Conservation (phyloP, 2,888 invertebrate species). For the Meganola albula region DNA sequence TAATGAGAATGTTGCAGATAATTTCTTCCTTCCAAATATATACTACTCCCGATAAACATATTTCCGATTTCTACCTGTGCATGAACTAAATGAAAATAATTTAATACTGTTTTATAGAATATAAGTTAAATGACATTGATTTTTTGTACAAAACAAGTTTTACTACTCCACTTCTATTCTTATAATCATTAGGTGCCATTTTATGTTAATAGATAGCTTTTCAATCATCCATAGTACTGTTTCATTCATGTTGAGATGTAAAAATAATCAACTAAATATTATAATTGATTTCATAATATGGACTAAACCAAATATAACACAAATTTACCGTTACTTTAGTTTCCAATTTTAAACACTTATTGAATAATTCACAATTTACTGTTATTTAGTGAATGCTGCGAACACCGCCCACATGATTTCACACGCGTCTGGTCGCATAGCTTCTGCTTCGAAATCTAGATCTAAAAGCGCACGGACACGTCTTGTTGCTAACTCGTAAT, state of each 20-base stretch:
- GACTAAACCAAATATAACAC: conserved; percentile 24
- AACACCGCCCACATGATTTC: conserved; percentile 99
- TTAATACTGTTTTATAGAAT: conserved; percentile 32
- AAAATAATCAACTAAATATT: too few species aligned
- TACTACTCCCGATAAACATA: conserved; percentile 6
- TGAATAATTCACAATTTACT: conserved; percentile 37
- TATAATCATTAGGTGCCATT: too few species aligned
- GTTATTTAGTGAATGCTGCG: conserved; percentile 98
- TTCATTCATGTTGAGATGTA: too few species aligned
- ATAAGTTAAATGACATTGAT: conserved; percentile 7
- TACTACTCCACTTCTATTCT: too few species aligned
- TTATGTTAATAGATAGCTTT: too few species aligned
- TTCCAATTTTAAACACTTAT: conserved; percentile 23
- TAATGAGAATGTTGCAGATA: too few species aligned
- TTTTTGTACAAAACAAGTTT: too few species aligned
- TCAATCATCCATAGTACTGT: too few species aligned
- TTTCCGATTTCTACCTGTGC: conserved; percentile 4
- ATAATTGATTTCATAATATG: conserved; percentile 27
- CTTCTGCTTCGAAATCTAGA: conserved; percentile 97
- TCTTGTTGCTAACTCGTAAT: conserved; percentile 98
- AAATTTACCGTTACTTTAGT: conserved; percentile 31
- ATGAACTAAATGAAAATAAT: conserved; percentile 26
- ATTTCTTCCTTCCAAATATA: conserved; percentile 10
- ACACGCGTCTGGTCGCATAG: conserved; percentile 92
- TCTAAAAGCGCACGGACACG: conserved; percentile 97